Evolutionary conservation across 30 jellyfish, hydroid and myxozoan species (phyloP), one percentile per base, ranked within the genome.

Genomic region (Rhopilema esculentum): DNA sequence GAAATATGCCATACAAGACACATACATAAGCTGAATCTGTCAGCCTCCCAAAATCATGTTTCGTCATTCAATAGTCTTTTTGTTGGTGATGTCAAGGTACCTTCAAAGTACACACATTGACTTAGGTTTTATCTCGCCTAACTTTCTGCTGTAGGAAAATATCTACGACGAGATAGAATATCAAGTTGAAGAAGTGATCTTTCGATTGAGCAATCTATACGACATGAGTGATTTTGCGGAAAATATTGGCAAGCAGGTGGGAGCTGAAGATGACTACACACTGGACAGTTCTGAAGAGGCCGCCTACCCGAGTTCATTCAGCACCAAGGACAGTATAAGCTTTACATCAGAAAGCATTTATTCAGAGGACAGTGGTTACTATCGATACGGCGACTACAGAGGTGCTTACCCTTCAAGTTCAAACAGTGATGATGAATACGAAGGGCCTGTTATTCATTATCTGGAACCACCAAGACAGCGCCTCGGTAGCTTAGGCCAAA

Each of bases 221-320:
- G 86, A 85, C 76, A 72, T 85, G 94, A 81, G 76, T 21, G 87
- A 62, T 53, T 49, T 66, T 52, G 61, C 67, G 17, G 83, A 33
- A 25, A 80, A 85, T 25, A 8, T 4, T 21, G 49, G 21, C 17
- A 77, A 65, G 69, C 27, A 49, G 23, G 51, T n/a, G 28, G 65
- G 19, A 22, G 88, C 66, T 66, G 82, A 67, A 8, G 94, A 85
- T 64, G 83, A 79, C 22, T 68, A 72, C 19, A 85, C 94, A 7
- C n/a, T 85, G 67, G 88, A 85, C 53, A 85, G 94, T 49, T 85
- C 94, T 17, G 94, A 85, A 21, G 94, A 85, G 33, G 94, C 94
- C 49, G 94, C 94, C 61, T 85, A 85, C 31, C 94, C 94, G 52
- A 85, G 94, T 32, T 85, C 94, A 1, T 74, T 40, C 29, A 85